Evolutionary conservation across 2,888 invertebrate genomes (phyloP), one percentile per base, ranked within the genome.

Genomic region (Noctua pronuba): DNA sequence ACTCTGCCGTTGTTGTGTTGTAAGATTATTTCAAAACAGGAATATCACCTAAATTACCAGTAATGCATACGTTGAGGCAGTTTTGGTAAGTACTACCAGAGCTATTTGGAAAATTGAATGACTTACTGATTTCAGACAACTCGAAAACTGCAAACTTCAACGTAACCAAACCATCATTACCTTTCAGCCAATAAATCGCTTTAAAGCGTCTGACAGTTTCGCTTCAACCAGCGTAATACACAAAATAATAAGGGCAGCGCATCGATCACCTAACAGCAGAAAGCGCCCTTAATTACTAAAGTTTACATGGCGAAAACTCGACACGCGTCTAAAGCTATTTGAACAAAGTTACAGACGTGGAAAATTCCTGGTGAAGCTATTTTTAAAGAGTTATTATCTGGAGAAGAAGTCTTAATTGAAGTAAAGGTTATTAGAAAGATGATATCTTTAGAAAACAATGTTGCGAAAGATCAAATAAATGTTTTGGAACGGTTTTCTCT

Each of bases 281-380:
- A 78, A 71, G 80, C 62, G 41, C 85, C 88, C 91, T 91, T 94
- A 94, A 94, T 94, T 93, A 89, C 91, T 85, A 93, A 94, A 94
- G 93, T 94, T 93, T 90, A 89, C 90, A 89, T 87, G 87, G 80
- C 76, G 88, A 85, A 83, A 90, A 89, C 87, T 84, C 85, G 88
- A 86, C 87, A 86, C 86, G 86, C 86, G 89, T 87, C 89, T 88
- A 84, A 88, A 90, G 91, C 89, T 91, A 93, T 93, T 93, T 91
- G 92, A 92, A 89, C 79, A 65, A 87, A 86, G 72, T 88, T 86
- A 66, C 31, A 82, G 74, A 86, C 82, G 76, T 75, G 79, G 81
- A 80, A 81, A 79, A 85, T 86, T 83, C 73, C 58, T 77, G 75
- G 52, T 52, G 11, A 64, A 77, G 69, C 73, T 79, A 80, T 80